These are phyloP conservation scores for Eremophila alpestris DNA, from an alignment of 2,797 vertebrate genomes.

Conservation along the genomic window DNA sequence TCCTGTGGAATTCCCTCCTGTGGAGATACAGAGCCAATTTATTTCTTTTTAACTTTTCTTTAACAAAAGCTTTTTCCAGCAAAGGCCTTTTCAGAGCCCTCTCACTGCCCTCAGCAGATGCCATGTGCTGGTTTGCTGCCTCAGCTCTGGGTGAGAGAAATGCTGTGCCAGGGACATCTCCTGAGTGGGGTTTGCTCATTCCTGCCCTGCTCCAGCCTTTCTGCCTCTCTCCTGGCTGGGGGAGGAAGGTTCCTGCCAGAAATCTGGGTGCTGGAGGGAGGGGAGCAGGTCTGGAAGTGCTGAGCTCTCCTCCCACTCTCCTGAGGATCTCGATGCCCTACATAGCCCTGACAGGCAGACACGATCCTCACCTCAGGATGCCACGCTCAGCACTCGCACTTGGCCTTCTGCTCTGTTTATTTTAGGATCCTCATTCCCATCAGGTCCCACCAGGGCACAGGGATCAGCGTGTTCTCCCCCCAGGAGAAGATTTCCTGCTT, in stretches of 20 bases:
- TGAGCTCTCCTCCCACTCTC: constrained; percentile 12
- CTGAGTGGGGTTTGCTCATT: neutral
- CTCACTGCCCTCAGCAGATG: neutral
- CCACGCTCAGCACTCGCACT: neutral
- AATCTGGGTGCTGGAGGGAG: neutral
- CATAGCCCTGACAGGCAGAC: neutral
- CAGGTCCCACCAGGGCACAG: neutral
- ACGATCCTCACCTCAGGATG: neutral
- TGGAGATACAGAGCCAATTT: too few relatives aligned
- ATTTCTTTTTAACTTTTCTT: neutral
- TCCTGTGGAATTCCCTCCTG: too few relatives aligned
- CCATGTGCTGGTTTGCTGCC: neutral
- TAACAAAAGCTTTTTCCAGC: neutral
- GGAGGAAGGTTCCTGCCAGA: neutral
- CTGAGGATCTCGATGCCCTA: constrained; percentile 1
- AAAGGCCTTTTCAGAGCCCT: neutral
- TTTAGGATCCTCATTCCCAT: neutral
- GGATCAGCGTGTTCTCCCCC: neutral
- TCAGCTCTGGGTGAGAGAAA: neutral
- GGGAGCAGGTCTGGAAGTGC: neutral
- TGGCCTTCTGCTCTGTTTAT: neutral
- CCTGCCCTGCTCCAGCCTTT: neutral
- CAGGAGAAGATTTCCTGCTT: neutral
- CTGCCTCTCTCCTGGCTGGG: neutral
- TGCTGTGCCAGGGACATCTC: neutral